Percentiles rank a stretch among this genome's conserved stretches.
Conservation (phyloP, 2,888 invertebrate genomes). For the Nephrocerus scutellatus region DNA sequence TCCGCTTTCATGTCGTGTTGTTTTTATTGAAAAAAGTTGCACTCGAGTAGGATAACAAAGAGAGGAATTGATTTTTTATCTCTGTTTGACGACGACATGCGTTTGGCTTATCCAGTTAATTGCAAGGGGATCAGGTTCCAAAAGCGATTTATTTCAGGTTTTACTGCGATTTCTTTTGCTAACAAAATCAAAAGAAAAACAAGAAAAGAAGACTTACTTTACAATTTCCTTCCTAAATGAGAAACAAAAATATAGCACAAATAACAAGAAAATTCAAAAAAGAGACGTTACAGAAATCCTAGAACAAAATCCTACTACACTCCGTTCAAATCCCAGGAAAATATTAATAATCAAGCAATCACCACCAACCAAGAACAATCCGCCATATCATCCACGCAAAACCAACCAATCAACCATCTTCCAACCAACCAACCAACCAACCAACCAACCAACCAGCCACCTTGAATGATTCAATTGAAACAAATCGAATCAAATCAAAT, state of each 20-base stretch:
- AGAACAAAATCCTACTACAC: too few species aligned
- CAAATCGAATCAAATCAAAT: slow-evolving; percentile 13
- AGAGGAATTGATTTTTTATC: too few species aligned
- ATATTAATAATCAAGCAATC: slow-evolving; percentile 52
- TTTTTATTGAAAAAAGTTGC: too few species aligned
- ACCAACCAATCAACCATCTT: slow-evolving; percentile 25
- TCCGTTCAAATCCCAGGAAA: slow-evolving; percentile 46
- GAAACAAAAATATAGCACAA: slow-evolving; percentile 22
- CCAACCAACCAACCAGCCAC: slow-evolving; percentile 23
- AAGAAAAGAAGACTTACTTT: slow-evolving; percentile 8
- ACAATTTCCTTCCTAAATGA: slow-evolving; percentile 16
- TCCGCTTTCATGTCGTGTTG: too few species aligned
- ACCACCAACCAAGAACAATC: slow-evolving; percentile 40
- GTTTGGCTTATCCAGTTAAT: too few species aligned
- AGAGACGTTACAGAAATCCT: slow-evolving; percentile 29
- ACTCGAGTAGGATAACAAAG: too few species aligned
- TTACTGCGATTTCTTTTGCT: too few species aligned
- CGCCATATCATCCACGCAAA: slow-evolving; percentile 9
- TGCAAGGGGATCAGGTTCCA: too few species aligned
- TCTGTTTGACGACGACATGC: too few species aligned
- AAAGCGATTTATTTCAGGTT: too few species aligned
- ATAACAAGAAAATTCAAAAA: slow-evolving; percentile 11
- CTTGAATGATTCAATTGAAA: slow-evolving; percentile 19
- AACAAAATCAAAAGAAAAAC: slow-evolving; percentile 6
- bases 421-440: slow-evolving; percentile 21